Evolutionary conservation across 1,140 invertebrate genomes (phyloP).

Genomic region (Nixonia krombeini): DNA sequence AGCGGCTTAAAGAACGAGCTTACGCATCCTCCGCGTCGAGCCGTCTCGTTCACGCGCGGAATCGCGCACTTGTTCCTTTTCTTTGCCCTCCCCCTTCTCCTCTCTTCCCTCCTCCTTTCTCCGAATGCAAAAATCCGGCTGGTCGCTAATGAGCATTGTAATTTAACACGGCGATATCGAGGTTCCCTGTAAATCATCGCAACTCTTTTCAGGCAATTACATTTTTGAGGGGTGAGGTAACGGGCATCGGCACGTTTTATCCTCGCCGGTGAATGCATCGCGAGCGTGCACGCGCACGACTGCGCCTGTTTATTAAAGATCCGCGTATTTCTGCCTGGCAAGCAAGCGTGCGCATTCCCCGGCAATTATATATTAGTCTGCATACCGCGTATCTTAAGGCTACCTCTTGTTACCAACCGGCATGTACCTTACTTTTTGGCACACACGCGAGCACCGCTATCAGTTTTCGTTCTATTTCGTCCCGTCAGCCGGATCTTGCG

Average conservation of each 20-base stretch:
- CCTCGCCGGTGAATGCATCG: neutral
- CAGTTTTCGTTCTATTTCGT: no score
- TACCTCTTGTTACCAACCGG: neutral
- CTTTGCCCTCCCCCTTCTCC: no score
- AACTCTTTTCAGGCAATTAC: no score
- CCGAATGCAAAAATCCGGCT: neutral
- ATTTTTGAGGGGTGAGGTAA: neutral
- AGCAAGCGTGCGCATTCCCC: conserved; percentile 4
- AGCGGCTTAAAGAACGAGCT: conserved; percentile 29
- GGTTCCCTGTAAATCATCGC: no score
- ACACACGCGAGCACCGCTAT: no score
- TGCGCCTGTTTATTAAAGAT: neutral
- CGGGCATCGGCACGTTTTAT: neutral
- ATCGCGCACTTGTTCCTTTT: no score
- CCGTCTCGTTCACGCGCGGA: neutral
- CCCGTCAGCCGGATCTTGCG: no score
- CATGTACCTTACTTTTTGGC: neutral
- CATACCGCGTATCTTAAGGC: neutral
- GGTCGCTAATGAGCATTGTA: no score
- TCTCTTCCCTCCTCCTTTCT: no score
- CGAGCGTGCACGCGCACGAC: neutral
- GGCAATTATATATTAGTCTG: conserved; percentile 13
- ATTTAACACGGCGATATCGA: no score
- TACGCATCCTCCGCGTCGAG: conserved; percentile 14
- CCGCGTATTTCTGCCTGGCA: conserved; percentile 1